Evolutionary conservation across 1,140 invertebrate species (phyloP).

Genomic region (Drosophila asahinai): DNA sequence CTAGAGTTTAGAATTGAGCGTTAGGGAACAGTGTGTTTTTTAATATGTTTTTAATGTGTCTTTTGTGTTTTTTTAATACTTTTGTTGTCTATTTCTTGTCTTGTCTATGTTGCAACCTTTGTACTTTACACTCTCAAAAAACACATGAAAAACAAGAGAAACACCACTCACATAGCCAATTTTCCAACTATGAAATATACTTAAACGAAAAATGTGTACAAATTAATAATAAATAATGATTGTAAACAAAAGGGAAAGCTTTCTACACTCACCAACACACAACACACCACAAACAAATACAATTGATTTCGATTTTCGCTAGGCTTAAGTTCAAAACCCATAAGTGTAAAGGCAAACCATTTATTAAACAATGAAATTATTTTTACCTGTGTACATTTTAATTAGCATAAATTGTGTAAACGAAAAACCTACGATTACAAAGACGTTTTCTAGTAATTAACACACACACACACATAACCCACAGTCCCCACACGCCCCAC

Average conservation of each 20-base stretch:
- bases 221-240: slow-evolving; percentile 73
- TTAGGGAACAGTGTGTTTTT: slow-evolving; percentile 58
- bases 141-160: slow-evolving; percentile 16
- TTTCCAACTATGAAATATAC: slow-evolving; percentile 77
- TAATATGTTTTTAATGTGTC: slow-evolving; percentile 36
- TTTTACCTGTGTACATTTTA: slow-evolving; percentile 81
- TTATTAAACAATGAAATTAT: slow-evolving; percentile 81
- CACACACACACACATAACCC: slow-evolving; percentile 11
- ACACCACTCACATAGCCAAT: slow-evolving; percentile 77
- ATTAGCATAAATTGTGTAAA: slow-evolving; percentile 79
- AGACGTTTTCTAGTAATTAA: slow-evolving; percentile 81
- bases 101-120: slow-evolving; percentile 49
- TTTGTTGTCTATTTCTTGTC: slow-evolving; percentile 50
- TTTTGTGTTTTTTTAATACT: slow-evolving; percentile 30
- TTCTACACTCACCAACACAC: slow-evolving; percentile 68
- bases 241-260: slow-evolving; percentile 68
- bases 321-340: slow-evolving; percentile 61
- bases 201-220: slow-evolving; percentile 79
- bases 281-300: slow-evolving; percentile 38
- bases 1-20: slow-evolving; percentile 60
- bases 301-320: slow-evolving; percentile 75
- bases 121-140: slow-evolving; percentile 54
- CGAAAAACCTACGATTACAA: slow-evolving; percentile 76
- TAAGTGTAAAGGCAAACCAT: slow-evolving; percentile 58
- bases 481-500: slow-evolving; percentile 29